phyloP scores from a whole-genome alignment of 2,888 invertebrate genomes.

The Diarsia rubi region DNA sequence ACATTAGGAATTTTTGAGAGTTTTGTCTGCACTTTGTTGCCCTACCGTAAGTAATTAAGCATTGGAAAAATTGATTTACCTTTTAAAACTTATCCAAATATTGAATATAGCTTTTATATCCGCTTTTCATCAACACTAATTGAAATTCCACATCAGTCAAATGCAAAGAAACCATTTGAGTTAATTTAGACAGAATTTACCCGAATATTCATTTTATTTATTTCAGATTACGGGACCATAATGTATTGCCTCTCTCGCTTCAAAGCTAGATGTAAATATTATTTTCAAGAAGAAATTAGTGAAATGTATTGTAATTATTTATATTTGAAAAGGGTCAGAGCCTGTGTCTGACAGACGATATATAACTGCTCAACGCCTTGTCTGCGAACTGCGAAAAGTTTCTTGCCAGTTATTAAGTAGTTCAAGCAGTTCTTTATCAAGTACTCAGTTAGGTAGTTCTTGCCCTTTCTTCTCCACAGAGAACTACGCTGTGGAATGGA shows the following conservation, averaged over 20 bases:
- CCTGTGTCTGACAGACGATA: slow-evolving; percentile 22
- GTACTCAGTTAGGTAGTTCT: neutral
- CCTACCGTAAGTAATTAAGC: neutral
- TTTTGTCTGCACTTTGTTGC: too few relatives aligned
- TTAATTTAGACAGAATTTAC: neutral
- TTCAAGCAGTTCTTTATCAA: neutral
- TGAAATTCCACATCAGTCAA: slow-evolving; percentile 9
- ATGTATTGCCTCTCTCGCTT: too few relatives aligned
- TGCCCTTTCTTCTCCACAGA: too few relatives aligned
- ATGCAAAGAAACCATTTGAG: slow-evolving; percentile 10
- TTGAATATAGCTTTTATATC: neutral
- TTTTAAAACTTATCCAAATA: slow-evolving; percentile 2
- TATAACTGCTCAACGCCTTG: slow-evolving; percentile 13
- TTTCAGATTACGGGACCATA: too few relatives aligned
- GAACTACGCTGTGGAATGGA: too few relatives aligned
- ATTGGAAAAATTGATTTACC: slow-evolving; percentile 7
- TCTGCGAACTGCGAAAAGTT: slow-evolving; percentile 28
- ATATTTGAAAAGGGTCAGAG: neutral
- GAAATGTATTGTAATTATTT: neutral
- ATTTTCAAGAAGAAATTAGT: slow-evolving; percentile 8
- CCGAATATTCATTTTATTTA: too few relatives aligned
- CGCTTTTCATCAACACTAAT: slow-evolving; percentile 6
- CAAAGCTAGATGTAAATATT: neutral
- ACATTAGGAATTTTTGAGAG: too few relatives aligned
- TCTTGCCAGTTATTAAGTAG: slow-evolving; percentile 13